These are phyloP conservation scores for Agonopterix heracliana DNA, from an alignment of 2,888 invertebrate genomes.

Conservation along the genomic window DNA sequence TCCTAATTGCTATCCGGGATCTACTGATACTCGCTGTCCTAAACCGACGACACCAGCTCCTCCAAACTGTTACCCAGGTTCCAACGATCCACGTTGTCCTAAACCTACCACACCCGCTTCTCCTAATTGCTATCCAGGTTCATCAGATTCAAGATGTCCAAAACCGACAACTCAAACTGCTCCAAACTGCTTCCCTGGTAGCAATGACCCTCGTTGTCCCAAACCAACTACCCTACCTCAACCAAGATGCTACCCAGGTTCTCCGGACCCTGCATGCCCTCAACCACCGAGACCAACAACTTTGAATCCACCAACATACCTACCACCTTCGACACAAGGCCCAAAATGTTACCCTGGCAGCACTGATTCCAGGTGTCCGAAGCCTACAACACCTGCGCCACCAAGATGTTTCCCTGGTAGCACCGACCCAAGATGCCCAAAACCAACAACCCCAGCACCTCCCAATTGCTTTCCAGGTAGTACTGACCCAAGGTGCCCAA, in stretches of 20 bases:
- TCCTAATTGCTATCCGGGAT: slow-evolving; percentile 31
- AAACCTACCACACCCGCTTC: slow-evolving; percentile 20
- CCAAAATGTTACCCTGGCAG: slow-evolving; percentile 31
- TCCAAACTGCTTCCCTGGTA: too few species aligned
- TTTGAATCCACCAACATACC: slow-evolving; percentile 17
- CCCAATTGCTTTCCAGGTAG: slow-evolving; percentile 24
- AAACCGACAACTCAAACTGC: slow-evolving; percentile 9
- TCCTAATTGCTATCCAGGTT: slow-evolving; percentile 32
- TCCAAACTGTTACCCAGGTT: slow-evolving; percentile 21
- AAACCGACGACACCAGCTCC: slow-evolving; percentile 22
- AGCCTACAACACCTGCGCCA: slow-evolving; percentile 23
- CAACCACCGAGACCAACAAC: slow-evolving; percentile 18
- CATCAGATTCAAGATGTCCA: slow-evolving; percentile 26
- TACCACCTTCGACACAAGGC: slow-evolving; percentile 17
- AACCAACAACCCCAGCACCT: slow-evolving; percentile 21
- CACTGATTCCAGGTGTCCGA: slow-evolving; percentile 25
- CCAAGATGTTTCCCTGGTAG: slow-evolving; percentile 24
- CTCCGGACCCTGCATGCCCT: slow-evolving; percentile 29
- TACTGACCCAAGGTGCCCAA: slow-evolving; percentile 17
- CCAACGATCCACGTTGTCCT: slow-evolving; percentile 20
- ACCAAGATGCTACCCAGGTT: slow-evolving; percentile 22
- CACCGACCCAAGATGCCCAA: slow-evolving; percentile 17
- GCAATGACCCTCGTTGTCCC: too few species aligned
- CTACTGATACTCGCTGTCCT: slow-evolving; percentile 33
- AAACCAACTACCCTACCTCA: slow-evolving; percentile 6